These are phyloP conservation scores for Actinostola sp. DNA, from an alignment of 92 coral and sea anemone genomes.

Conservation along the genomic window DNA sequence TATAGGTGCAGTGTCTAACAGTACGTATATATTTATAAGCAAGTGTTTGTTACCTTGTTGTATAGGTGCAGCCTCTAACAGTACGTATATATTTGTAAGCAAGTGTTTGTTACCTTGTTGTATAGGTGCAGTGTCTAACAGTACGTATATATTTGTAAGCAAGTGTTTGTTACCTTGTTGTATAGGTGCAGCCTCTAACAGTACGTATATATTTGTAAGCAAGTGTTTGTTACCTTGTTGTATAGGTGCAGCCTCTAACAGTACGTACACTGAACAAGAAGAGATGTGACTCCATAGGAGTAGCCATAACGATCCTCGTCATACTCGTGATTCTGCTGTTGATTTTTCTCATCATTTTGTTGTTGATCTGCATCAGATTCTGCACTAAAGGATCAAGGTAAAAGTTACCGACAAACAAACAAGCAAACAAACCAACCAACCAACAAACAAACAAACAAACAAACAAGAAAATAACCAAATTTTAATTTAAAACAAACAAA, in stretches of 20 bases:
- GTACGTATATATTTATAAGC: no score
- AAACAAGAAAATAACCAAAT: background rate
- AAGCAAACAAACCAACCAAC: background rate
- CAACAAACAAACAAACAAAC: background rate
- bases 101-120: no score
- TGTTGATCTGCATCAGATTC: slow-evolving; percentile 19
- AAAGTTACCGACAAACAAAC: background rate
- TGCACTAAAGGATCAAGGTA: slow-evolving; percentile 26
- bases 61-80: no score
- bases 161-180: no score
- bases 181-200: no score
- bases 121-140: no score
- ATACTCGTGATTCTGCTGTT: slow-evolving; percentile 19
- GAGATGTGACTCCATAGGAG: slow-evolving; percentile 33
- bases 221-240: background rate
- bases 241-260: slow-evolving; percentile 18
- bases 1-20: no score
- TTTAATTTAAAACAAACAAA: background rate
- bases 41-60: no score
- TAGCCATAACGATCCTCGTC: slow-evolving; percentile 37
- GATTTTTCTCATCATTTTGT: slow-evolving; percentile 27
- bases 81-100: no score
- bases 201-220: no score
- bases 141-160: no score
- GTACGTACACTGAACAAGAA: slow-evolving; percentile 38